Conservation (phyloP, 2,113 vertebrate genomes). For the Leptodactylus fuscus region DNA sequence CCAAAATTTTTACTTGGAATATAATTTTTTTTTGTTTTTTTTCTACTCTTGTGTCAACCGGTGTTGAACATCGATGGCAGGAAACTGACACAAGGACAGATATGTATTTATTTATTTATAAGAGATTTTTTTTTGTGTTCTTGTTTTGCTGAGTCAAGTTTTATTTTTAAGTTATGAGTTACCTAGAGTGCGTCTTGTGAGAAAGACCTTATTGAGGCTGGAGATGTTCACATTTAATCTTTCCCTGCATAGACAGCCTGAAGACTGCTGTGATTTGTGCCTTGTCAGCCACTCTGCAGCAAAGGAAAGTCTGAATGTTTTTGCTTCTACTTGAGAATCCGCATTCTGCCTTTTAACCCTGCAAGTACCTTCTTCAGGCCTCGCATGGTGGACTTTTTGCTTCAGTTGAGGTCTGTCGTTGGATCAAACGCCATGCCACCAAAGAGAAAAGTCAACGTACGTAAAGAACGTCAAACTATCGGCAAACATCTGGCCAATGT, state of each 20-base stretch:
- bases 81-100: constrained; percentile 58
- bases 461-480: too few species aligned
- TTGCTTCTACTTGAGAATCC: constrained; percentile 62
- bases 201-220: constrained; percentile 60
- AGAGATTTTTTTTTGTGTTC: neutral
- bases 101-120: constrained; percentile 43
- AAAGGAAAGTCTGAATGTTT: constrained; percentile 41
- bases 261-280: constrained; percentile 63
- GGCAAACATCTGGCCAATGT: too few species aligned
- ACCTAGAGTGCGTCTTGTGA: constrained; percentile 66
- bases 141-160: constrained; percentile 61
- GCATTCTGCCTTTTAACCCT: constrained; percentile 62
- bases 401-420: too few species aligned
- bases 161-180: constrained; percentile 65
- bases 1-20: too few species aligned
- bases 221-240: constrained; percentile 69
- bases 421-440: too few species aligned
- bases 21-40: too few species aligned
- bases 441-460: too few species aligned
- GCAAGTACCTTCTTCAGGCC: neutral
- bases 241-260: constrained; percentile 68
- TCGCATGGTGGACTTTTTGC: too few species aligned
- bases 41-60: neutral
- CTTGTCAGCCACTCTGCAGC: constrained; percentile 66
- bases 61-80: neutral